Evolutionary conservation across 2,113 vertebrate species (phyloP).

Genomic region (Otolemur garnettii): DNA sequence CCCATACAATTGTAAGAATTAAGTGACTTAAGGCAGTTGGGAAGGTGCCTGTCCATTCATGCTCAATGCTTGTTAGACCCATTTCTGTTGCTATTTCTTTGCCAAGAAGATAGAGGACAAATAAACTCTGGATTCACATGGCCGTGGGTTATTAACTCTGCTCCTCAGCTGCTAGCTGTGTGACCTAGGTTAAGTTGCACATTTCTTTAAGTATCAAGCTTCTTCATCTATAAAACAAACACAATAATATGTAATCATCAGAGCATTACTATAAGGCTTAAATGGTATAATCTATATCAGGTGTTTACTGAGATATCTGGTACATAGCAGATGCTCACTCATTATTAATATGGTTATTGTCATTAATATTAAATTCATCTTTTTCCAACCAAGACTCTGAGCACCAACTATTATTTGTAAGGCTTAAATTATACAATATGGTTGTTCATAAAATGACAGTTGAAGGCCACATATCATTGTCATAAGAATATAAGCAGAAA

Average conservation of each 20-base stretch:
- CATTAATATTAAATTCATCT: not conserved
- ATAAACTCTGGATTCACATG: not conserved
- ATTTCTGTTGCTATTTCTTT: not conserved
- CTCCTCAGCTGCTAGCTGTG: not conserved
- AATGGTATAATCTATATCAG: not conserved
- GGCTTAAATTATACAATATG: not conserved
- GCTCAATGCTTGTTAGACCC: too few relatives aligned
- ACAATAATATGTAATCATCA: not conserved
- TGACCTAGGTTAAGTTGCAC: not conserved
- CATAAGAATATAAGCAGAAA: constrained; percentile 25
- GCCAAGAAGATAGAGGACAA: not conserved
- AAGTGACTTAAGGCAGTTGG: not conserved
- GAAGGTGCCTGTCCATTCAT: not conserved
- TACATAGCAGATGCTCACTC: not conserved
- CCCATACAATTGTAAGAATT: not conserved
- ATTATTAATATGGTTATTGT: not conserved
- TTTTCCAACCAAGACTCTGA: not conserved
- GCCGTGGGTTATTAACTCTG: not conserved
- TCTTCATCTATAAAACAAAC: not conserved
- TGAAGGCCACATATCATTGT: not conserved
- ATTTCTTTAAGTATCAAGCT: not conserved
- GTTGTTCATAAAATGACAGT: not conserved
- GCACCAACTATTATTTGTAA: not conserved
- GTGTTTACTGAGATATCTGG: not conserved
- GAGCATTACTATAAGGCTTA: not conserved